Evolutionary conservation across 2,797 vertebrate genomes (phyloP).

Genomic region (Erpetoichthys calabaricus): DNA sequence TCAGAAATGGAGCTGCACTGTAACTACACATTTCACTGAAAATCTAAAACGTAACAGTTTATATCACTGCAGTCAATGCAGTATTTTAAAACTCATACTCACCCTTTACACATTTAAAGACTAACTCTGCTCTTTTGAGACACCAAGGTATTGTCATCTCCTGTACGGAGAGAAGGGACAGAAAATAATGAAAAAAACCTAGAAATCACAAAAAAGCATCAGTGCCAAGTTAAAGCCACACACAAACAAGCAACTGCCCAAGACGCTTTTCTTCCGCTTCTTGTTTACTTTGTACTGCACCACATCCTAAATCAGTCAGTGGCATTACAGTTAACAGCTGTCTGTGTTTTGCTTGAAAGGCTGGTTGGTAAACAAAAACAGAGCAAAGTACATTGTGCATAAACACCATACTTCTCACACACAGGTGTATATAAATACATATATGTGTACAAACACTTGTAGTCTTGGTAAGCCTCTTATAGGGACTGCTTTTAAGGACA

Average conservation of each 20-base stretch:
- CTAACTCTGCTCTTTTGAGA: constrained; percentile 56
- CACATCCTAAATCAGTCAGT: constrained; percentile 1
- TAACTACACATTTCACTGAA: too few species aligned
- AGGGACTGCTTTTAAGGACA: too few species aligned
- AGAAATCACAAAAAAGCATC: not conserved
- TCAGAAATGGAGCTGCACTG: too few species aligned
- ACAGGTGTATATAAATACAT: too few species aligned
- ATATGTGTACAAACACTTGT: too few species aligned
- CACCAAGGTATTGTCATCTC: constrained; percentile 72
- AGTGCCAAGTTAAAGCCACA: not conserved
- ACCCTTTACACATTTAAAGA: constrained; percentile 98
- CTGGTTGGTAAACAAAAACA: not conserved
- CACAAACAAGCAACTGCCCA: not conserved
- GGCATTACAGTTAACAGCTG: not conserved
- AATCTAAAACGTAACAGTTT: too few species aligned
- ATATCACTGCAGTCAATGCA: too few species aligned
- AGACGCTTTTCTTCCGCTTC: not conserved
- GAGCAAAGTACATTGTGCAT: too few species aligned
- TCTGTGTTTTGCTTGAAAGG: not conserved
- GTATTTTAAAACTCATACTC: constrained; percentile 13
- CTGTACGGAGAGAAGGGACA: constrained; percentile 32
- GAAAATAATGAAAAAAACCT: constrained; percentile 2
- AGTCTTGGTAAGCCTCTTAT: too few species aligned
- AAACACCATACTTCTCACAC: too few species aligned
- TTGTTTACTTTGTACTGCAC: constrained; percentile 2